phyloP scores from a whole-genome alignment of 2,797 vertebrate genomes.

The Enteromius unitaeniatus region DNA sequence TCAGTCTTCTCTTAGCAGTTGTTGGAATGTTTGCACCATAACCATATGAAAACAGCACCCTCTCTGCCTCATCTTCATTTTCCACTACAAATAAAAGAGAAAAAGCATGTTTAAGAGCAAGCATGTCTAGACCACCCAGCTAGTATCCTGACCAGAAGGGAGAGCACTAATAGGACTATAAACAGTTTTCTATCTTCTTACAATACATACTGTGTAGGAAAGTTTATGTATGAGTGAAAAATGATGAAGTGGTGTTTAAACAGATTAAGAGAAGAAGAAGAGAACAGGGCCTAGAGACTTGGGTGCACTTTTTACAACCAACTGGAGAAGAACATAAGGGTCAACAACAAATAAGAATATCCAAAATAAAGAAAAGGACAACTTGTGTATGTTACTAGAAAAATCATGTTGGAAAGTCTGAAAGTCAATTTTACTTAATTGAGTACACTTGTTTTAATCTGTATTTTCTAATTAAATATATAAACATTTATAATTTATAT shows the following conservation, averaged over 20 bases:
- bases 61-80: constrained; percentile 93
- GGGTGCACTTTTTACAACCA: neutral
- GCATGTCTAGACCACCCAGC: constrained; percentile 50
- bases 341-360: neutral
- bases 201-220: constrained; percentile 4
- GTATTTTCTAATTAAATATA: too few relatives aligned
- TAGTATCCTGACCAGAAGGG: constrained; percentile 9
- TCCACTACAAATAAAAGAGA: constrained; percentile 80
- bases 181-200: constrained; percentile 35
- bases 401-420: neutral
- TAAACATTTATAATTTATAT: too few relatives aligned
- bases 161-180: constrained; percentile 21
- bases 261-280: neutral
- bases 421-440: too few relatives aligned
- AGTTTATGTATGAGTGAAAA: constrained; percentile 6
- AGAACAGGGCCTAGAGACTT: neutral
- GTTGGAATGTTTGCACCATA: constrained; percentile 98
- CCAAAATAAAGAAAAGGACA: neutral
- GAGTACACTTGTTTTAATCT: too few relatives aligned
- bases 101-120: constrained; percentile 17
- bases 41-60: constrained; percentile 94
- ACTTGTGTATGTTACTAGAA: neutral
- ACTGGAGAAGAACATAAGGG: neutral
- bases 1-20: constrained; percentile 91
- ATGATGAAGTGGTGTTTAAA: neutral